phyloP scores from a whole-genome alignment of 2,888 invertebrate species.

The Gastrophysa polygoni region DNA sequence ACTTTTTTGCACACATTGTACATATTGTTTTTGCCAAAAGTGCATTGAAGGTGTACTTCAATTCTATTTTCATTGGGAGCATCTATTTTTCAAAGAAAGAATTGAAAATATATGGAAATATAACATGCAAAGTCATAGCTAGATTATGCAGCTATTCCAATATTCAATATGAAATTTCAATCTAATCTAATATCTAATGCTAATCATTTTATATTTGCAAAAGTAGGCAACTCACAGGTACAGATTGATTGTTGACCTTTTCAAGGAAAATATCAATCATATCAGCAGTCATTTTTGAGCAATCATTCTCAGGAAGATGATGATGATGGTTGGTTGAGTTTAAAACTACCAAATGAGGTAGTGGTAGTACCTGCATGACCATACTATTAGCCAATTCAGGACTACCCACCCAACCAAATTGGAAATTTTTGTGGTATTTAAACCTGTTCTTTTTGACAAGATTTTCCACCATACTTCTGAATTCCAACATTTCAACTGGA shows the following conservation, averaged over 20 bases:
- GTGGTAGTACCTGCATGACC: conserved; percentile 68
- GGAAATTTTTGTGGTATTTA: conserved; percentile 78
- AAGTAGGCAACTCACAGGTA: conserved; percentile 72
- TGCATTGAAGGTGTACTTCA: too few relatives aligned
- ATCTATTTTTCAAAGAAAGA: too few relatives aligned
- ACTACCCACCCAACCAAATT: conserved; percentile 95
- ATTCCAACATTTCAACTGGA: conserved; percentile 76
- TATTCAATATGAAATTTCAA: too few relatives aligned
- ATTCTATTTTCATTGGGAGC: too few relatives aligned
- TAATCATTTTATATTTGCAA: too few relatives aligned
- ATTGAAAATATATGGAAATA: too few relatives aligned
- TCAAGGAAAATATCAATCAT: conserved; percentile 77
- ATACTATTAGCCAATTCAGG: conserved; percentile 92
- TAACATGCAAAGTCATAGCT: too few relatives aligned
- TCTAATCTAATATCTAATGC: too few relatives aligned
- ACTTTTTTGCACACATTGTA: too few relatives aligned
- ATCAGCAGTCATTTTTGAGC: conserved; percentile 57
- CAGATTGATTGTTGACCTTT: conserved; percentile 76
- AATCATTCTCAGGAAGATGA: conserved; percentile 75
- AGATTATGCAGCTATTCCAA: too few relatives aligned
- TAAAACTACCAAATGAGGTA: conserved; percentile 70
- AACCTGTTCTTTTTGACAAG: conserved; percentile 65
- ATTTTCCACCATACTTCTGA: conserved; percentile 77
- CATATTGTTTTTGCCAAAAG: too few relatives aligned
- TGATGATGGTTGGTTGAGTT: conserved; percentile 92